Evolutionary conservation across 2,113 vertebrate genomes (phyloP), one percentile per base, ranked within the genome.

Genomic region (Xiphorhynchus elegans): DNA sequence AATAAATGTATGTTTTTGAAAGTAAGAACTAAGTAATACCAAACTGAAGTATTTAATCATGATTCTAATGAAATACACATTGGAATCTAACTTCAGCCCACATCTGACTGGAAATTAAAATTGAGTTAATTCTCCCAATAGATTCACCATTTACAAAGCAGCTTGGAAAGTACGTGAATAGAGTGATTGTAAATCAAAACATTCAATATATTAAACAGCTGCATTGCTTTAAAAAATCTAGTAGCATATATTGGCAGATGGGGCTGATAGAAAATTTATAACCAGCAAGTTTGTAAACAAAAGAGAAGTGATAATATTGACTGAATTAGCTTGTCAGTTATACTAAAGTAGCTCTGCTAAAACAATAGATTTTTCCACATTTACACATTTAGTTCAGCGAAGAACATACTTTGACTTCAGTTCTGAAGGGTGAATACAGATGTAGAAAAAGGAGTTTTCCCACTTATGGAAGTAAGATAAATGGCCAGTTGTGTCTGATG

Each of bases 191-290:
- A 52, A 91, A 84, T 91, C 35, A 83, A 84, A 73, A 86, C 35
- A 86, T 29, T 95, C 97, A 12, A 52, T 84, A 52, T 88, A 84
- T 78, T 82, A 78, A 88, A 63, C 75, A 81, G 42, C 59, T 87
- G 26, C 31, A 39, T 91, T 97, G 85, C 29, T 87, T 89, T 28
- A 78, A 62, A 76, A 84, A 33, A 35, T 82, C 14, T 70, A 64
- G 44, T 81, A 69, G 47, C 60, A 19, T 76, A 6, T 89, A 52
- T 35, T 81, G 46, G 79, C 74, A 42, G 25, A 42, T 74, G 53
- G 33, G 40, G 42, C 40, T 73, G 53, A 28, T 44, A 31, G 47
- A 52, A 70, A 90, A 60, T 18, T 4, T 11, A 3, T 56, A 77
- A 74, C 52, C 74, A 69, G 13, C 58, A 87, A 79, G 15, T 90